Evolutionary conservation across 1,140 invertebrate genomes (phyloP).

Genomic region (Lepidurus arcticus): DNA sequence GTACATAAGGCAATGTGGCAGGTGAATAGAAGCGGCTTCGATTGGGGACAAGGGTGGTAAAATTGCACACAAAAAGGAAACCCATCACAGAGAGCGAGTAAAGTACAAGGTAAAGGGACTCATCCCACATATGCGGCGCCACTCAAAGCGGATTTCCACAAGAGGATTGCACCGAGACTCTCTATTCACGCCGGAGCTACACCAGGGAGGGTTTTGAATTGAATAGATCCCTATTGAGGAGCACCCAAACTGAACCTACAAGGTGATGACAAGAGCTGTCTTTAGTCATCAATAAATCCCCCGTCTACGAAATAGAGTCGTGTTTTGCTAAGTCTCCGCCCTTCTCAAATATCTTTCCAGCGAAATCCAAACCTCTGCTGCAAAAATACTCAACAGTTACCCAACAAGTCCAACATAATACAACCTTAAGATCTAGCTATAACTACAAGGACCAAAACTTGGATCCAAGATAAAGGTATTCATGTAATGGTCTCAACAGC

Average conservation of each 20-base stretch:
- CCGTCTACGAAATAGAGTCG: background rate
- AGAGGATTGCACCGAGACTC: background rate
- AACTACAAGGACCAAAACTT: too few relatives aligned
- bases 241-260: slow-evolving; percentile 5
- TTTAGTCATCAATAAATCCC: background rate
- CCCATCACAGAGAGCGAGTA: background rate
- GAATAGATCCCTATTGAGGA: background rate
- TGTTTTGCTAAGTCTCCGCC: background rate
- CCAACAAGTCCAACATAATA: too few relatives aligned
- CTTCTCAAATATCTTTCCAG: background rate
- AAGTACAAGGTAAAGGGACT: slow-evolving; percentile 5
- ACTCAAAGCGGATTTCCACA: slow-evolving; percentile 18
- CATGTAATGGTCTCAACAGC: too few relatives aligned
- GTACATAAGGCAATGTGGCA: slow-evolving; percentile 7
- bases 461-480: too few relatives aligned
- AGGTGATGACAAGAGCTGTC: slow-evolving; percentile 21
- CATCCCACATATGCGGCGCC: background rate
- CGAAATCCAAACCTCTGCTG: too few relatives aligned
- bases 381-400: too few relatives aligned
- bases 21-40: slow-evolving; percentile 20
- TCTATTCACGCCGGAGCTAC: background rate
- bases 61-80: slow-evolving; percentile 3
- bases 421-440: too few relatives aligned
- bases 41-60: slow-evolving; percentile 7
- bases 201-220: background rate